Evolutionary conservation across 1,140 invertebrate genomes (phyloP).

Genomic region (Dendroctonus ponderosae): DNA sequence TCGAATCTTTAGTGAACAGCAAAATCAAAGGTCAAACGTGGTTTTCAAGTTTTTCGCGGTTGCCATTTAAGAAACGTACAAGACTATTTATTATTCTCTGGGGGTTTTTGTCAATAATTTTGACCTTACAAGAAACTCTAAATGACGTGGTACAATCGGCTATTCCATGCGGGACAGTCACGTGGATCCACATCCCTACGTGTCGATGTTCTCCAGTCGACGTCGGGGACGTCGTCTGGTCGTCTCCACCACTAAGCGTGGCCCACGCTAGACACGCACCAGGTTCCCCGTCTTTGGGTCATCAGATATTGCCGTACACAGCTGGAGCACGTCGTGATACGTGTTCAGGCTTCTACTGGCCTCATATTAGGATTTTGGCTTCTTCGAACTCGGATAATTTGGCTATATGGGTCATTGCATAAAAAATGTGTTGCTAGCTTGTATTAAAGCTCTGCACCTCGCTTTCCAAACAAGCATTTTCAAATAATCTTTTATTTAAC

Average conservation of each 20-base stretch:
- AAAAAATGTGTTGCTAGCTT: not conserved
- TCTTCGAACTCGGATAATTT: slow-evolving; percentile 26
- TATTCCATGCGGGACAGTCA: slow-evolving; percentile 28
- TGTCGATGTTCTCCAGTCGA: slow-evolving; percentile 17
- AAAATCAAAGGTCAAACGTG: too few species aligned
- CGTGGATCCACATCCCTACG: slow-evolving; percentile 19
- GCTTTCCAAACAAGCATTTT: too few species aligned
- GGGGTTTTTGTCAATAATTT: not conserved
- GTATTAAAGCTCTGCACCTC: too few species aligned
- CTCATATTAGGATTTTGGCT: slow-evolving; percentile 43
- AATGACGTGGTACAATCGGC: slow-evolving; percentile 19
- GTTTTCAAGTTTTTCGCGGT: too few species aligned
- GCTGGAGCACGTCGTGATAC: slow-evolving; percentile 49
- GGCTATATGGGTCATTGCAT: slow-evolving; percentile 23
- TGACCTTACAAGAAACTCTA: slow-evolving; percentile 3
- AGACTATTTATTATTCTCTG: not conserved
- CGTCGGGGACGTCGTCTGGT: slow-evolving; percentile 20
- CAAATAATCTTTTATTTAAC: too few species aligned
- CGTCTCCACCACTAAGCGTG: slow-evolving; percentile 38
- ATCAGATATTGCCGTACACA: slow-evolving; percentile 47
- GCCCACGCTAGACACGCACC: slow-evolving; percentile 42
- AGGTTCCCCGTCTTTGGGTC: slow-evolving; percentile 46
- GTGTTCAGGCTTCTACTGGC: slow-evolving; percentile 48
- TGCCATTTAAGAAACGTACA: too few species aligned
- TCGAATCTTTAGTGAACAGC: too few species aligned